phyloP scores from a whole-genome alignment of 2,113 vertebrate genomes.

The Bungarus multicinctus region DNA sequence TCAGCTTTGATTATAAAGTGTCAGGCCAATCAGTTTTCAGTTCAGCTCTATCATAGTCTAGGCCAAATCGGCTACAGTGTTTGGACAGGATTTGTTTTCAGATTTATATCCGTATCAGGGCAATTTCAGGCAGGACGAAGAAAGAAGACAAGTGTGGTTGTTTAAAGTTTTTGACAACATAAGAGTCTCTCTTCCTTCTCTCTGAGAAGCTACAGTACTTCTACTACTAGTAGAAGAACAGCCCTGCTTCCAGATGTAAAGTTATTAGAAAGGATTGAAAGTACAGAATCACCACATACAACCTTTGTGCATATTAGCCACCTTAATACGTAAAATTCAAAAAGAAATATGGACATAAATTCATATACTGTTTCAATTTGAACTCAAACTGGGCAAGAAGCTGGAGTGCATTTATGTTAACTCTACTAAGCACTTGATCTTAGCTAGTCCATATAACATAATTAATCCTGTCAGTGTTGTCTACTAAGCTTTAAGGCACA shows the following conservation, averaged over 20 bases:
- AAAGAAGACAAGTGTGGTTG: slow-evolving; percentile 46
- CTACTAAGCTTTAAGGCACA: neutral
- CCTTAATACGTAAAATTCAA: neutral
- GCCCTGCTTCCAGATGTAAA: neutral
- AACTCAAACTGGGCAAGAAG: neutral
- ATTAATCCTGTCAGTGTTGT: neutral
- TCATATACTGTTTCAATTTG: neutral
- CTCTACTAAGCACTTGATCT: neutral
- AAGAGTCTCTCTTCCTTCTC: slow-evolving; percentile 14
- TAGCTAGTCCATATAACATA: neutral
- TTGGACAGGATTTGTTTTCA: slow-evolving; percentile 69
- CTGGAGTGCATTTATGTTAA: neutral
- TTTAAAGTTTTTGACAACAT: slow-evolving; percentile 45
- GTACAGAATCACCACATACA: neutral
- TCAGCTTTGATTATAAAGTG: slow-evolving; percentile 99
- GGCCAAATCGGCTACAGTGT: slow-evolving; percentile 75
- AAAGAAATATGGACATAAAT: neutral
- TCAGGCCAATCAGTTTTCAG: slow-evolving; percentile 91
- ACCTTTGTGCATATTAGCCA: fast-evolving
- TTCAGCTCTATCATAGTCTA: slow-evolving; percentile 78
- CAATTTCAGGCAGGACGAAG: slow-evolving; percentile 54
- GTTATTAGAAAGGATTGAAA: slow-evolving; percentile 28
- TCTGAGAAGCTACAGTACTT: slow-evolving; percentile 5
- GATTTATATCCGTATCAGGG: slow-evolving; percentile 67
- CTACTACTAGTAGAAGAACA: neutral